Conservation (phyloP, 2,888 invertebrate species). For the Erebia aethiops region DNA sequence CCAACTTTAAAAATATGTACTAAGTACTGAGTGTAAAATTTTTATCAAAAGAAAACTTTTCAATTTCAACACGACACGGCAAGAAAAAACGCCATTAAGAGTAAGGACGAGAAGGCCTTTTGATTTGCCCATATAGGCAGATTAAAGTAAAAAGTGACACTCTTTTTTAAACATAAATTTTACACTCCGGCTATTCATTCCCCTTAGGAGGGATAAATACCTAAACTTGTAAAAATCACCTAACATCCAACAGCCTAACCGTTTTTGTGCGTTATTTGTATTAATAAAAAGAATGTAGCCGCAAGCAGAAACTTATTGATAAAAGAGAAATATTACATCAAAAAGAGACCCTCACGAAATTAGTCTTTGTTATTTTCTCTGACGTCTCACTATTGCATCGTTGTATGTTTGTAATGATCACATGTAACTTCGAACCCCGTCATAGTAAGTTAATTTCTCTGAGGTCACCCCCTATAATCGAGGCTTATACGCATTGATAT, state of each 20-base stretch:
- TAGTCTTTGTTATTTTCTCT: neutral
- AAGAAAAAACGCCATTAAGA: too few relatives aligned
- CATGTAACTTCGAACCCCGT: constrained; percentile 13
- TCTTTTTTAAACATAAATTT: too few relatives aligned
- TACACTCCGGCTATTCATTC: neutral
- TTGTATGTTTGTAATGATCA: constrained; percentile 12
- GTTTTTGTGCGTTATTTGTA: neutral
- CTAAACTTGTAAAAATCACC: neutral
- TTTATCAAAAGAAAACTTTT: too few relatives aligned
- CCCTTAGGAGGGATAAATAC: neutral
- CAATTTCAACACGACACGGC: too few relatives aligned
- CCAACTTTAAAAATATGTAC: too few relatives aligned
- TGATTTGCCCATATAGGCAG: too few relatives aligned
- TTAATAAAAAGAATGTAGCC: neutral
- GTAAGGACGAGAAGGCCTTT: too few relatives aligned
- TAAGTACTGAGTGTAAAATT: too few relatives aligned
- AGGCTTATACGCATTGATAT: constrained; percentile 15
- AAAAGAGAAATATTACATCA: constrained; percentile 7
- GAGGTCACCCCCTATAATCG: constrained; percentile 20
- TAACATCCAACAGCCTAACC: neutral
- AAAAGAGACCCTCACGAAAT: neutral
- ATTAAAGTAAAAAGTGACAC: too few relatives aligned
- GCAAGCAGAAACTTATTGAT: constrained; percentile 5
- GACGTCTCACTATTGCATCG: constrained; percentile 11
- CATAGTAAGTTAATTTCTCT: constrained; percentile 8